Evolutionary conservation across 2,888 invertebrate genomes (phyloP).

Genomic region (Drosophila nr. fundita): DNA sequence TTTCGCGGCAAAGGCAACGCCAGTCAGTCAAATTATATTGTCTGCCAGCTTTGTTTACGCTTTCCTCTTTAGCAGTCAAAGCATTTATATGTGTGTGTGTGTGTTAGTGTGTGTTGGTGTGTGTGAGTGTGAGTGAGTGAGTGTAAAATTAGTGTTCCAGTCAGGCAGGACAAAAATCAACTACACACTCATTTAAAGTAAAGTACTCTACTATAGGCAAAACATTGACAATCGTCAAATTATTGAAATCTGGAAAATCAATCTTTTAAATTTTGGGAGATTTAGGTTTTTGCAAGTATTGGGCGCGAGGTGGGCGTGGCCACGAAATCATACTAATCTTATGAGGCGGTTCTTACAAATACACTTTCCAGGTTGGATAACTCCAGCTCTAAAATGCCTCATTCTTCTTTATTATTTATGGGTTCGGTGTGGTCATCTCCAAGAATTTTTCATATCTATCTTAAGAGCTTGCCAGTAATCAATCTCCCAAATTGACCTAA

Average conservation of each 20-base stretch:
- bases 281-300: too few species aligned
- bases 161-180: background rate
- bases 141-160: background rate
- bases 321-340: too few species aligned
- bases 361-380: background rate
- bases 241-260: too few species aligned
- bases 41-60: slow-evolving; percentile 26
- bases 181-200: background rate
- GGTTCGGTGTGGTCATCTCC: background rate
- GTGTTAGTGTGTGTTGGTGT: too few species aligned
- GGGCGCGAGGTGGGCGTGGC: too few species aligned
- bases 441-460: background rate
- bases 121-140: background rate
- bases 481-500: background rate
- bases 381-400: background rate
- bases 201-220: background rate
- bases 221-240: too few species aligned
- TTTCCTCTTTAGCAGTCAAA: background rate
- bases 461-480: background rate
- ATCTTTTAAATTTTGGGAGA: too few species aligned
- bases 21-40: slow-evolving; percentile 22
- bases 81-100: background rate
- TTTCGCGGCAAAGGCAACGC: slow-evolving; percentile 8
- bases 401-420: background rate
- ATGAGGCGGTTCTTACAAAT: background rate